Base-by-base conservation (phyloP, 1,140 invertebrate species). In the Lepidurus packardi region DNA sequence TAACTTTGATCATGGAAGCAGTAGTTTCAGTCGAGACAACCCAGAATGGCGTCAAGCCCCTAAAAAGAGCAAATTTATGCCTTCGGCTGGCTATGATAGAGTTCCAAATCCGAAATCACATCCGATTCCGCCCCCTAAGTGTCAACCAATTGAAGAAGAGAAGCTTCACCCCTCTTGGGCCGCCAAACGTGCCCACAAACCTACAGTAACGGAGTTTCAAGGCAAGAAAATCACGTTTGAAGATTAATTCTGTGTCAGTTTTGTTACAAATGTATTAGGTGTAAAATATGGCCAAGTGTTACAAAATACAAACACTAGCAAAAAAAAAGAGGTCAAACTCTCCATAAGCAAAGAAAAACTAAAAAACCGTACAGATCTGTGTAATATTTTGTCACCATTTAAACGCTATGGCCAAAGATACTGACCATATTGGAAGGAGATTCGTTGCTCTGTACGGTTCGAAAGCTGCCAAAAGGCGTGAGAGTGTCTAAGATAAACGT, bases 281-380 rank as follows among this genome's bases (percentile, higher is more conserved):
- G 53, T 65, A 65, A 65, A 65, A 65, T 65, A 65, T 65, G 53
- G 53, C 53, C 9, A 65, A 65, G 53, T 16, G 53, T 65, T 65
- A 65, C 21, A 65, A 13, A 65, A 65, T n/a, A 65, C 21, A 65
- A 65, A 65, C 21, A 13, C 16, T 11, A 21, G 16, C 53, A 65
- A 65, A 65, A 6, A 65, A 65, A 65, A 65, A 65, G n/a, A 4
- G 34, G 34, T 34, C 34, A 34, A 34, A 34, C 3, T 34, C 3
- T 34, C 0, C 34, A 34, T 34, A 34, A 34, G 34, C 34, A 34
- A 4, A 34, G 34, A 34, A 34, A 34, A 34, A 34, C 34, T 34
- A 34, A 34, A 34, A 34, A 65, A 21, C 21, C 21, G 21, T 21
- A 11, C 16, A 65, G 7, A n/a, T 16, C 21, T 65, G 53, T 16